Evolutionary conservation across 2,113 vertebrate species (phyloP), one percentile per base, ranked within the genome.

Genomic region (Boleophthalmus pectinirostris): DNA sequence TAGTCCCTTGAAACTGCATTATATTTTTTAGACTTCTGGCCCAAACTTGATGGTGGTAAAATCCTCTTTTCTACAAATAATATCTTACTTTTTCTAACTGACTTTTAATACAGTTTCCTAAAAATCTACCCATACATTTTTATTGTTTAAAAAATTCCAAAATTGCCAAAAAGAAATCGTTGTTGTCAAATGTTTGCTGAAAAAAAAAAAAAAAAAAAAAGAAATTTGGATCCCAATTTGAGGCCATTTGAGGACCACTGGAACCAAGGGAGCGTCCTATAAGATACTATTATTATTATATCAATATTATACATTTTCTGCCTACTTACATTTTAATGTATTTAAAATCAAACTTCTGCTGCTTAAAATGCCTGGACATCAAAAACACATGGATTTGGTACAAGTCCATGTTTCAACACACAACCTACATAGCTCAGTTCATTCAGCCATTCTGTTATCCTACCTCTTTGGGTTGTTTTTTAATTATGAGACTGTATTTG

Each of bases 381-480:
- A 61, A 61, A 60, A 24, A 57, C 73, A 56, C 82, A 78, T 81
- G 74, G 13, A 68, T 51, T 1, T 58, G 56, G 24, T 24, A 18
- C 24, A 18, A 3, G 20, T 66, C 25, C 65, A 69, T 82, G 78
- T 81, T 64, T 69, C 51, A 61, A 60, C 57, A 82, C 76, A 82
- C 87, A 82, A 83, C 88, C 82, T 83, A n/a, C 83, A 84, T 72
- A 61, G 82, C 89, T 89, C 89, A 92, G 82, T 87, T 83, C 82
- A 82, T 87, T 90, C 88, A 89, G 90, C 88, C 85, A 92, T 92
- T 90, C 84, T 81, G 86, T 92, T 89, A 91, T 61, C 18, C 58
- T 61, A 92, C 91, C 90, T 91, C 91, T 90, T 25, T 86, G 70
- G 82, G 18, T 23, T 13, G 21, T 57, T 33, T 61, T 88, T 88